phyloP scores from a whole-genome alignment of 2,888 invertebrate genomes.

The Phalera bucephala region DNA sequence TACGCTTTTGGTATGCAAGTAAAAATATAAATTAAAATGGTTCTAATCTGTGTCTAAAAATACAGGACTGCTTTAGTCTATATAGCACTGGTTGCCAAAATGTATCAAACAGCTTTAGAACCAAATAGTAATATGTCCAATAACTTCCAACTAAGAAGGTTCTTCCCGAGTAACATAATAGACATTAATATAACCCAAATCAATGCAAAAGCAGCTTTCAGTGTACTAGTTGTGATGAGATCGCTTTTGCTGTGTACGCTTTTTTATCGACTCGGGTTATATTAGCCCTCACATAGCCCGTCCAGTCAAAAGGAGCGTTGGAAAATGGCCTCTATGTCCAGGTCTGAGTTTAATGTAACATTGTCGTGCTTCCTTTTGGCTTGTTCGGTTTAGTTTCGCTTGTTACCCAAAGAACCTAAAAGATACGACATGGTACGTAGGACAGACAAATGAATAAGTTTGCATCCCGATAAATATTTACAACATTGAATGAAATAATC shows the following conservation, averaged over 20 bases:
- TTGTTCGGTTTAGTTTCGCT: slow-evolving; percentile 26
- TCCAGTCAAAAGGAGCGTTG: slow-evolving; percentile 53
- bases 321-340: slow-evolving; percentile 19
- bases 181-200: slow-evolving; percentile 38
- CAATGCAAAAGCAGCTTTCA: slow-evolving; percentile 54
- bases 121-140: slow-evolving; percentile 18
- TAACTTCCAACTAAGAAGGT: slow-evolving; percentile 15
- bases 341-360: slow-evolving; percentile 15
- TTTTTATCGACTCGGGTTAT: slow-evolving; percentile 47
- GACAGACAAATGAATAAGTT: no score
- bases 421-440: no score
- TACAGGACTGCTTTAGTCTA: background rate
- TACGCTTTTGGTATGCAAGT: slow-evolving; percentile 19
- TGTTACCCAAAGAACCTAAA: slow-evolving; percentile 15
- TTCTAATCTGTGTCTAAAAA: background rate
- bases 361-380: slow-evolving; percentile 39
- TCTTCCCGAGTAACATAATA: slow-evolving; percentile 23
- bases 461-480: no score
- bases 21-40: slow-evolving; percentile 9
- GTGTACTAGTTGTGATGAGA: slow-evolving; percentile 44
- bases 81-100: background rate
- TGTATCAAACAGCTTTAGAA: slow-evolving; percentile 10
- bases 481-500: no score
- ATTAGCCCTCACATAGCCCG: slow-evolving; percentile 48
- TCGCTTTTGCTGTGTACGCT: slow-evolving; percentile 44